These are phyloP conservation scores for Heliconius aoede DNA, from an alignment of 2,888 invertebrate genomes.

Conservation along the genomic window DNA sequence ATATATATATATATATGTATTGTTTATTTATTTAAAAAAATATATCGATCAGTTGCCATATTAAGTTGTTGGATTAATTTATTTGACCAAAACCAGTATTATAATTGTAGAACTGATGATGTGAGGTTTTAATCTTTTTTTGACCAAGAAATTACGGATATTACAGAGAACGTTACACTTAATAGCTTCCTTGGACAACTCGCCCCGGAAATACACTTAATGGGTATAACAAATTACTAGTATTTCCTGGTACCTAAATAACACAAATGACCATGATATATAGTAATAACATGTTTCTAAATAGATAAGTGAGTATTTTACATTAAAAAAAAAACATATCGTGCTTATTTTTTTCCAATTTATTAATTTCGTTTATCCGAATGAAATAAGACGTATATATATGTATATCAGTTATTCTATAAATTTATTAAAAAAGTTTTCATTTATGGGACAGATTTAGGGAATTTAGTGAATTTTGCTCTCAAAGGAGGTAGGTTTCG, in stretches of 20 bases:
- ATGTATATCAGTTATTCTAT: too few relatives aligned
- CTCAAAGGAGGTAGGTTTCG: not conserved
- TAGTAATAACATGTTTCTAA: slow-evolving; percentile 3
- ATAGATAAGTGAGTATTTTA: not conserved
- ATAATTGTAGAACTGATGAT: not conserved
- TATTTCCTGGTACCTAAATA: slow-evolving; percentile 36
- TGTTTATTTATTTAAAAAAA: too few relatives aligned
- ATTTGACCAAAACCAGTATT: not conserved
- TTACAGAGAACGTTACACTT: not conserved
- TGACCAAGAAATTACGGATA: not conserved
- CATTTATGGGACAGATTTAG: not conserved
- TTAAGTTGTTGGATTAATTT: too few relatives aligned
- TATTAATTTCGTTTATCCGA: too few relatives aligned
- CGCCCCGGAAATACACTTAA: slow-evolving; percentile 35
- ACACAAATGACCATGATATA: slow-evolving; percentile 30
- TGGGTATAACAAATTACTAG: slow-evolving; percentile 30
- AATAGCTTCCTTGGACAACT: slow-evolving; percentile 28
- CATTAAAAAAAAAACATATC: not conserved
- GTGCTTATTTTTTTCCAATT: not conserved
- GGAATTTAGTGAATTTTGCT: not conserved
- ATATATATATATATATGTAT: too few relatives aligned
- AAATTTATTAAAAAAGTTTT: not conserved
- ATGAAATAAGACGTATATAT: too few relatives aligned
- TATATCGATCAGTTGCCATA: too few relatives aligned
- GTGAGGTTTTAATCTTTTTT: not conserved